These are phyloP conservation scores for Gastracanthus pulcherrimus DNA, from an alignment of 2,888 invertebrate genomes.

Conservation along the genomic window DNA sequence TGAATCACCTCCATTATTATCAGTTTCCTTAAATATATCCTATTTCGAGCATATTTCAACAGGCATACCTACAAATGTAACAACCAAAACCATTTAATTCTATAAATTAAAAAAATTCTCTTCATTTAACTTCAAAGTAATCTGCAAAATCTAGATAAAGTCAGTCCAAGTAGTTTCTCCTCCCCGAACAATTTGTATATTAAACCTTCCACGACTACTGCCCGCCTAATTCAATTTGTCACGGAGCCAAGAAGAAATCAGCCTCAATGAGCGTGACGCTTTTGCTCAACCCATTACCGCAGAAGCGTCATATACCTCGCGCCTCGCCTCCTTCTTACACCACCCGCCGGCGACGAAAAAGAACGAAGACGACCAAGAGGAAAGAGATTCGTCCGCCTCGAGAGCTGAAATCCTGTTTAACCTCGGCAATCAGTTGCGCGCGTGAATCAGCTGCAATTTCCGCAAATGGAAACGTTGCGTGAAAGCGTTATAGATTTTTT, in stretches of 20 bases:
- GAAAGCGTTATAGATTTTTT: slow-evolving; percentile 14
- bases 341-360: not conserved
- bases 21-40: not conserved
- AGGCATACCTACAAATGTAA: not conserved
- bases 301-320: no score
- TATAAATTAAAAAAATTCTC: no score
- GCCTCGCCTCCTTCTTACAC: not conserved
- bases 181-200: not conserved
- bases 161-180: no score
- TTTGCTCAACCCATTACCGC: no score
- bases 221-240: not conserved
- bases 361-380: not conserved
- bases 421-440: not conserved
- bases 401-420: not conserved
- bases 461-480: no score
- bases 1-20: not conserved
- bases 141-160: no score
- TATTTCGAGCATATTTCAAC: no score
- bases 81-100: not conserved
- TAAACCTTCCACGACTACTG: not conserved
- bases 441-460: slow-evolving; percentile 29
- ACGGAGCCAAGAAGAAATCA: not conserved
- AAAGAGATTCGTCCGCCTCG: not conserved
- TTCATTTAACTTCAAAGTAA: no score
- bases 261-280: slow-evolving; percentile 16